Percentiles rank a stretch among this genome's conserved stretches.
Conservation (phyloP, 1,140 invertebrate genomes). For the Streblospio benedicti region DNA sequence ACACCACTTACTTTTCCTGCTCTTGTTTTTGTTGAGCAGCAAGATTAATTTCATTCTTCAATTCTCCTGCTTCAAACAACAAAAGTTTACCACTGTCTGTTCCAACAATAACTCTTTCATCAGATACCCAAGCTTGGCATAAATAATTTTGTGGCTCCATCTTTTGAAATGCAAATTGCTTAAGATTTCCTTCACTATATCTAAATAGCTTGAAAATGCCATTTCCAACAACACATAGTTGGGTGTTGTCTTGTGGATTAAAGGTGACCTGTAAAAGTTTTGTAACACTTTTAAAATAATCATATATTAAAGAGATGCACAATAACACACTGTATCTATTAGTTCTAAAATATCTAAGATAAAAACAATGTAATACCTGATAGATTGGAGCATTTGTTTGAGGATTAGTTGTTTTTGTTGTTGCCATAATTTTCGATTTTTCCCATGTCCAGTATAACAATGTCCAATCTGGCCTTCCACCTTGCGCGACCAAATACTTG, state of each 20-base stretch:
- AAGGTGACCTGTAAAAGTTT: conserved; percentile 54
- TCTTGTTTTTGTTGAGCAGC: no score
- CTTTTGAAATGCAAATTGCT: conserved; percentile 73
- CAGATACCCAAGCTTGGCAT: conserved; percentile 55
- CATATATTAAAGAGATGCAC: no score
- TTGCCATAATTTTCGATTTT: conserved; percentile 69
- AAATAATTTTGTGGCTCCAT: conserved; percentile 64
- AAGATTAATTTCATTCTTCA: conserved; percentile 52
- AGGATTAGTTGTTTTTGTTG: conserved; percentile 55
- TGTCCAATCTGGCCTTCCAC: conserved; percentile 68
- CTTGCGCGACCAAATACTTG: conserved; percentile 66
- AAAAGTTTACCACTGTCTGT: conserved; percentile 64
- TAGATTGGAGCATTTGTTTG: conserved; percentile 43
- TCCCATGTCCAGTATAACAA: conserved; percentile 76
- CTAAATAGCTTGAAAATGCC: conserved; percentile 67
- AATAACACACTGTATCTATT: no score
- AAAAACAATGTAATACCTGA: conserved; percentile 33
- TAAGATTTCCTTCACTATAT: conserved; percentile 68
- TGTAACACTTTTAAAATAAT: no score
- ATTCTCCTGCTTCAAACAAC: conserved; percentile 69
- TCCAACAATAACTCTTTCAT: conserved; percentile 66
- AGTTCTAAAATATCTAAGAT: conserved; percentile 6
- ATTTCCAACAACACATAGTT: conserved; percentile 64
- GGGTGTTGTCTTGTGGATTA: conserved; percentile 67
- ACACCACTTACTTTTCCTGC: no score